These are phyloP conservation scores for Sinocyclocheilus anophthalmus DNA, from an alignment of 2,113 vertebrate genomes.

Conservation along the genomic window DNA sequence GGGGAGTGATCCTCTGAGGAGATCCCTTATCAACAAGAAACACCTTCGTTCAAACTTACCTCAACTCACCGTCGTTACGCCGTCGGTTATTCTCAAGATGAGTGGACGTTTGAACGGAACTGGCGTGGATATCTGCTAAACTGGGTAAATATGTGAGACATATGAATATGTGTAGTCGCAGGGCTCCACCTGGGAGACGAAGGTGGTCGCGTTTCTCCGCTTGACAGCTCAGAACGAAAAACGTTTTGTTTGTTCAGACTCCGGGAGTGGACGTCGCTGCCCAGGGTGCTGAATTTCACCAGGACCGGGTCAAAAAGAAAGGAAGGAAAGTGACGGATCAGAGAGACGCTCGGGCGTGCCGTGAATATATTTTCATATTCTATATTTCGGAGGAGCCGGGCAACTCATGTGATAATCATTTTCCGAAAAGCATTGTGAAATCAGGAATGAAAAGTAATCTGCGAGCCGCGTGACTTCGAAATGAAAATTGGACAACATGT, in stretches of 20 bases:
- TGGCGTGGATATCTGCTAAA: conserved; percentile 59
- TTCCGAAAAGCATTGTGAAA: conserved; percentile 51
- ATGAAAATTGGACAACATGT: conserved; percentile 60
- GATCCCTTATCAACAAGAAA: background rate
- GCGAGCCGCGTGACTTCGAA: conserved; percentile 59
- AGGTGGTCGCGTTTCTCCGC: conserved; percentile 50
- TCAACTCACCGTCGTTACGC: conserved; percentile 13
- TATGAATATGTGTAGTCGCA: conserved; percentile 43
- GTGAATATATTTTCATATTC: conserved; percentile 58
- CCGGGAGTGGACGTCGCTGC: conserved; percentile 56
- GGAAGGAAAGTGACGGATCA: conserved; percentile 54
- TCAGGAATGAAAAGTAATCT: conserved; percentile 66
- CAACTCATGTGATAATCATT: conserved; percentile 53
- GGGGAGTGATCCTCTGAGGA: conserved; percentile 37
- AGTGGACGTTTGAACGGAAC: conserved; percentile 40
- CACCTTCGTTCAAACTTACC: conserved; percentile 24
- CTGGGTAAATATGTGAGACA: conserved; percentile 63
- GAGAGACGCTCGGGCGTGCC: conserved; percentile 34
- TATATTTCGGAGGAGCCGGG: conserved; percentile 43
- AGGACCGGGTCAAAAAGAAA: conserved; percentile 31
- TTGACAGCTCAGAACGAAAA: conserved; percentile 56
- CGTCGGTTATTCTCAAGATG: conserved; percentile 42
- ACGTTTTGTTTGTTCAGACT: conserved; percentile 51
- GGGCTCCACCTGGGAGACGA: conserved; percentile 58
- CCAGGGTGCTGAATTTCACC: conserved; percentile 58